Evolutionary conservation across 2,888 invertebrate genomes (phyloP).

Genomic region (Endomychus coccineus): DNA sequence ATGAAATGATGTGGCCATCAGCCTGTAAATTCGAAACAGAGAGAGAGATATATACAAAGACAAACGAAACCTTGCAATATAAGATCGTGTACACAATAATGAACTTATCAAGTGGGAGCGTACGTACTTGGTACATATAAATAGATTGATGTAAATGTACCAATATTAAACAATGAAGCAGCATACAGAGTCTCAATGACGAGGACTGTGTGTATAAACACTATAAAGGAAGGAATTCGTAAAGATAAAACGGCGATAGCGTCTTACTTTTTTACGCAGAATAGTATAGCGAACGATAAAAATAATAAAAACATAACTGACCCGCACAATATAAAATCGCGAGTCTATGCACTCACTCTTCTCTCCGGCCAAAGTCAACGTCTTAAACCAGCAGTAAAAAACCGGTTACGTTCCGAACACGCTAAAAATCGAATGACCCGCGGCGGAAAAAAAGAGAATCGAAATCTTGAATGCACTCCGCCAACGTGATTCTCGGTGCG

Average conservation of each 20-base stretch:
- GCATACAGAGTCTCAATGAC: conserved; percentile 1
- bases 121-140: conserved; percentile 1
- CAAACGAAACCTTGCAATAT: too few species aligned
- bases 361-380: conserved; percentile 28
- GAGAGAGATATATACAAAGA: too few species aligned
- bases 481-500: conserved; percentile 1
- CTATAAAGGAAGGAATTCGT: conserved; percentile 1
- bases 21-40: too few species aligned
- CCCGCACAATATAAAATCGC: conserved; percentile 43
- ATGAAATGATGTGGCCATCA: too few species aligned
- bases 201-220: neutral
- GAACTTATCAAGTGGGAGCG: too few species aligned
- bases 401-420: conserved; percentile 37
- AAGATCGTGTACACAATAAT: too few species aligned
- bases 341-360: conserved; percentile 26
- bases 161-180: conserved; percentile 5
- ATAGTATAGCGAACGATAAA: conserved; percentile 37
- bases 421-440: conserved; percentile 33
- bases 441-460: conserved; percentile 31
- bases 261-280: conserved; percentile 33
- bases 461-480: conserved; percentile 24
- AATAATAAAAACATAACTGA: conserved; percentile 43
- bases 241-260: conserved; percentile 5
- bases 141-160: conserved; percentile 5
- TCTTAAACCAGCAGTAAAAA: conserved; percentile 38